Conservation (phyloP, 2,797 vertebrate species). For the Sebastes aleutianus region DNA sequence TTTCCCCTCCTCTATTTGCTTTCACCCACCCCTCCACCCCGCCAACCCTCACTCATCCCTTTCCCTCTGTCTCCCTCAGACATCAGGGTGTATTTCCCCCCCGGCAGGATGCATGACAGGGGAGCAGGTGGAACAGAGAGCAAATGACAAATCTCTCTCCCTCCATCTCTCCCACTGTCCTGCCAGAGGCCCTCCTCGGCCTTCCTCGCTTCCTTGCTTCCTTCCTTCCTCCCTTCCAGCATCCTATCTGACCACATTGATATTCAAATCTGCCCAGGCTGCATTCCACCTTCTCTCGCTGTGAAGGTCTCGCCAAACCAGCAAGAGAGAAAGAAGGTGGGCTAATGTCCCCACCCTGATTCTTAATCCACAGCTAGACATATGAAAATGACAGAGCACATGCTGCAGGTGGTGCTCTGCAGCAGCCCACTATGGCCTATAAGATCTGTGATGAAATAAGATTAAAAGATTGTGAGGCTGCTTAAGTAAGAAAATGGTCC, state of each 20-base stretch:
- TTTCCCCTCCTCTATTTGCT: conserved; percentile 37
- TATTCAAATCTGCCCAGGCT: conserved; percentile 77
- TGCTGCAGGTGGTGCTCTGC: conserved; percentile 11
- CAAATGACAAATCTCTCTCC: conserved; percentile 79
- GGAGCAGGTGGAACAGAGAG: conserved; percentile 81
- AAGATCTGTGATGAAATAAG: conserved; percentile 4
- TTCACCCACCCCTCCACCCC: conserved; percentile 2
- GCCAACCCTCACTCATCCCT: conserved; percentile 51
- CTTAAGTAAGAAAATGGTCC: conserved; percentile 6
- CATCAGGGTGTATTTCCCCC: conserved; percentile 66
- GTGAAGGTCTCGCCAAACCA: conserved; percentile 56
- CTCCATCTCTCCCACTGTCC: conserved; percentile 56
- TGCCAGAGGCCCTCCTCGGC: conserved; percentile 59
- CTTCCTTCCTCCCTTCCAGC: conserved; percentile 46
- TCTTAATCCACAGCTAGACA: conserved; percentile 30
- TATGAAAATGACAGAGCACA: conserved; percentile 12
- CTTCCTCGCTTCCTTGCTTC: conserved; percentile 35
- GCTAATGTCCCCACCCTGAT: conserved; percentile 29
- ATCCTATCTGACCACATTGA: conserved; percentile 75
- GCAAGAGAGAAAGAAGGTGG: conserved; percentile 33
- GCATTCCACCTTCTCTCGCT: conserved; percentile 49
- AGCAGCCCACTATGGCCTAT: neutral
- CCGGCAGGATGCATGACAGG: conserved; percentile 73
- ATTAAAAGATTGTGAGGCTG: neutral
- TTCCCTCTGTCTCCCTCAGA: conserved; percentile 58